These are phyloP conservation scores for Parochlus steinenii DNA, from an alignment of 2,888 invertebrate genomes.

Conservation along the genomic window DNA sequence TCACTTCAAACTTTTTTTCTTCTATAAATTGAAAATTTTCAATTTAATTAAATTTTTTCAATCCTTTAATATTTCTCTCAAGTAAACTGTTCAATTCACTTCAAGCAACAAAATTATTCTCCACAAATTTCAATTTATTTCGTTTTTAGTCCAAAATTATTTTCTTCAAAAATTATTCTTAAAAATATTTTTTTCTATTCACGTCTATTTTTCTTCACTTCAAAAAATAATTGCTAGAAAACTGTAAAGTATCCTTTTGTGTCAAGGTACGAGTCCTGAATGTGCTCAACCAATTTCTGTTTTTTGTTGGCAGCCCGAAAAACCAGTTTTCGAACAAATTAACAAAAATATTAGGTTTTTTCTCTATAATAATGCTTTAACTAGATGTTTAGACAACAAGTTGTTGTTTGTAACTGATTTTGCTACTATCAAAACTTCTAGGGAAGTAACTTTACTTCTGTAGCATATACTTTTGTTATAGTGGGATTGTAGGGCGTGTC, in stretches of 20 bases:
- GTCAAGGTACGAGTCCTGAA: neutral
- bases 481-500: slow-evolving; percentile 2
- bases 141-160: slow-evolving; percentile 9
- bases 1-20: neutral
- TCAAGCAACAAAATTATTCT: no score
- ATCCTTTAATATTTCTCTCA: slow-evolving; percentile 1
- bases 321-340: slow-evolving; percentile 1
- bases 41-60: slow-evolving; percentile 3
- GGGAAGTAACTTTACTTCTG: slow-evolving; percentile 14
- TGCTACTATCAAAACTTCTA: slow-evolving; percentile 16
- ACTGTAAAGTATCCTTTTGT: neutral
- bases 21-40: neutral
- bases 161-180: slow-evolving; percentile 3
- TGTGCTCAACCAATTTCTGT: neutral
- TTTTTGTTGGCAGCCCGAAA: neutral
- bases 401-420: slow-evolving; percentile 15
- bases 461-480: slow-evolving; percentile 8
- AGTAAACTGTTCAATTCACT: slow-evolving; percentile 1
- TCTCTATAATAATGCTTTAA: neutral
- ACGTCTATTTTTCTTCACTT: neutral
- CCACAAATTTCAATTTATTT: slow-evolving; percentile 7
- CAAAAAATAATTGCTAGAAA: slow-evolving; percentile 4
- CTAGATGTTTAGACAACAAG: slow-evolving; percentile 15
- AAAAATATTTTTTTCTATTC: neutral
- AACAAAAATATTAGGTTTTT: slow-evolving; percentile 10